Base-by-base conservation (phyloP, 53 echinoderm and acorn worm species). In the Echinarachnius parma region DNA sequence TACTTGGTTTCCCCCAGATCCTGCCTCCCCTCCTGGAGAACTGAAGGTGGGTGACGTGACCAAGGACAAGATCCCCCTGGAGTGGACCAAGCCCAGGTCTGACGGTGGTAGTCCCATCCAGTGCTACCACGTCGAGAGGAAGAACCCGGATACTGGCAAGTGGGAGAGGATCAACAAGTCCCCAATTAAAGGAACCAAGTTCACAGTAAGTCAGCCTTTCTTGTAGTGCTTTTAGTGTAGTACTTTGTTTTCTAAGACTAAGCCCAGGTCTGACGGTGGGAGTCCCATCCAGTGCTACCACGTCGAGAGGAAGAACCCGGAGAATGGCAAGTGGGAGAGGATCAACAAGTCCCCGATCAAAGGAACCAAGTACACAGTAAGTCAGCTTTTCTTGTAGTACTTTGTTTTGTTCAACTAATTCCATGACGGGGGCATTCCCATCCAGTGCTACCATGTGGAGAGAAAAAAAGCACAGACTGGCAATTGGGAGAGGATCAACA, bases 101-200 rank as follows among this genome's bases (percentile, higher is more conserved):
- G 96, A 96, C 9, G 96, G 96, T 15, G 96, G 96, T 2, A 82
- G 87, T 30, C 96, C 96, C 19, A 88, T 96, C 59, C 35, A 42
- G 21, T 91, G 96, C 30, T 96, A 96, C 78, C 67, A 87, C 31
- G 84, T 96, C 3, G 87, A 96, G 82, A 96, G 85, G 80, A 87
- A 87, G 53, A 91, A 96, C 64, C 90, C 90, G 1, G 82, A 87
- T 48, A 87, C 84, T 10, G 88, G 84, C 28, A 69, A 85, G 47
- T 96, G 96, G 96, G 88, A 87, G 66, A 84, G 66, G 58, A 82
- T 90, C 60, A 96, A 96, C 62, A 87, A 87, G 53, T 76, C 75
- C 2, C 96, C 96, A 46, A 87, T 85, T 60, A 91, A 85, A 55
- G 96, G 85, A 24, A 87, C 79, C 60, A 77, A 91, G 72, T 86